These are phyloP conservation scores for Myotis vivesi DNA, from an alignment of 2,797 vertebrate genomes.

Conservation along the genomic window DNA sequence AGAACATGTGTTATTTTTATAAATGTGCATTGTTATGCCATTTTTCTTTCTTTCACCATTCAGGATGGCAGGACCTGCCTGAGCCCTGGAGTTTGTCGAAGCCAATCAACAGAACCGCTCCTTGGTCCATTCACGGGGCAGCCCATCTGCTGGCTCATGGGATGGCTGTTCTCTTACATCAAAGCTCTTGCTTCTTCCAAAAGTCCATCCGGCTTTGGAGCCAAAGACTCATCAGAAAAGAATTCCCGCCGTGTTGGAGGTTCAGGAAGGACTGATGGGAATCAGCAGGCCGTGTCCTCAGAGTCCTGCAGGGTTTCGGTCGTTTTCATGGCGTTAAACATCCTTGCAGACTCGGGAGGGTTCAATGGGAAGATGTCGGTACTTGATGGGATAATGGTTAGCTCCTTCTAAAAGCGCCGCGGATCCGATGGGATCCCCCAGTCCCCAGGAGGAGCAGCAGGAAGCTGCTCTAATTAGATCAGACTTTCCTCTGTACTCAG, in stretches of 20 bases:
- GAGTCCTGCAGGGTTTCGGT: not conserved
- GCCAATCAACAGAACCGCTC: not conserved
- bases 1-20: not conserved
- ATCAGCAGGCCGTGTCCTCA: not conserved
- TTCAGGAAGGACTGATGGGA: not conserved
- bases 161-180: not conserved
- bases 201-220: not conserved
- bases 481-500: not conserved
- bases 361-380: rapidly evolving
- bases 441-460: not conserved
- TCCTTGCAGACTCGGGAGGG: not conserved
- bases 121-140: not conserved
- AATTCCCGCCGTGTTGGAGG: not conserved
- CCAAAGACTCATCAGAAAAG: not conserved
- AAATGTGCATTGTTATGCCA: not conserved
- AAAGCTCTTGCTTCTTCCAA: not conserved
- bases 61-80: not conserved
- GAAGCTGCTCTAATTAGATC: constrained; percentile 15
- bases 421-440: not conserved
- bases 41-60: not conserved
- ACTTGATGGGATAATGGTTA: not conserved
- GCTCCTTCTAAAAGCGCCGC: not conserved
- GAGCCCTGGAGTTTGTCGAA: not conserved
- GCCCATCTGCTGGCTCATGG: not conserved
- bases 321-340: not conserved